Percentiles rank a stretch among this genome's conserved stretches.
Evolutionary conservation across 2,113 vertebrate genomes (phyloP).

Genomic region (Myrmophylax atrothorax): DNA sequence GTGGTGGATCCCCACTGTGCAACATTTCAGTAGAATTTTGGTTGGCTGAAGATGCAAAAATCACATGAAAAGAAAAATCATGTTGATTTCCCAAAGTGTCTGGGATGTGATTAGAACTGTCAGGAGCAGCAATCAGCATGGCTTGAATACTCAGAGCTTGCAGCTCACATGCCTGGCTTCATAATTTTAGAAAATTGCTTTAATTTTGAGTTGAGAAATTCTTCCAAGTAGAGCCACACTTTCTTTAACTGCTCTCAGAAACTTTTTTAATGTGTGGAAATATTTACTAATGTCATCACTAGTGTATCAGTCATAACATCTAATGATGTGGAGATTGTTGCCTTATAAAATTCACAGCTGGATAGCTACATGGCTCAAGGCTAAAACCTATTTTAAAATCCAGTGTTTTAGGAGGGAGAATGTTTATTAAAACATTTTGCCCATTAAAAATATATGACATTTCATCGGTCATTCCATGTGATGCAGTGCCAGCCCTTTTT

Average conservation of each 20-base stretch:
- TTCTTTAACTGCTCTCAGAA: slow-evolving; percentile 56
- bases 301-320: slow-evolving; percentile 75
- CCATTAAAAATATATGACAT: slow-evolving; percentile 83
- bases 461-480: slow-evolving; percentile 80
- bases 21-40: not conserved
- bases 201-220: not conserved
- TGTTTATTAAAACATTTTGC: slow-evolving; percentile 84
- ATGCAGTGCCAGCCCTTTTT: slow-evolving; percentile 75
- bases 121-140: not conserved
- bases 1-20: not conserved
- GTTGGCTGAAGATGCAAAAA: not conserved
- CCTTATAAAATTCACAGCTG: slow-evolving; percentile 85
- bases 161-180: not conserved
- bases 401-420: slow-evolving; percentile 74
- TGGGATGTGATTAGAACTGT: not conserved
- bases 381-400: slow-evolving; percentile 79
- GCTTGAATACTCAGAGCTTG: not conserved
- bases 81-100: not conserved
- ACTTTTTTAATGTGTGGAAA: slow-evolving; percentile 65
- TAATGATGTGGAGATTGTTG: slow-evolving; percentile 82
- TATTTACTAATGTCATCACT: slow-evolving; percentile 56
- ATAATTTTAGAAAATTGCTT: not conserved
- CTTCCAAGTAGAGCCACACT: slow-evolving; percentile 21
- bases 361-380: slow-evolving; percentile 84
- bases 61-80: not conserved